phyloP scores from a whole-genome alignment of 2,888 invertebrate species.

The Nemapogon koenigi region DNA sequence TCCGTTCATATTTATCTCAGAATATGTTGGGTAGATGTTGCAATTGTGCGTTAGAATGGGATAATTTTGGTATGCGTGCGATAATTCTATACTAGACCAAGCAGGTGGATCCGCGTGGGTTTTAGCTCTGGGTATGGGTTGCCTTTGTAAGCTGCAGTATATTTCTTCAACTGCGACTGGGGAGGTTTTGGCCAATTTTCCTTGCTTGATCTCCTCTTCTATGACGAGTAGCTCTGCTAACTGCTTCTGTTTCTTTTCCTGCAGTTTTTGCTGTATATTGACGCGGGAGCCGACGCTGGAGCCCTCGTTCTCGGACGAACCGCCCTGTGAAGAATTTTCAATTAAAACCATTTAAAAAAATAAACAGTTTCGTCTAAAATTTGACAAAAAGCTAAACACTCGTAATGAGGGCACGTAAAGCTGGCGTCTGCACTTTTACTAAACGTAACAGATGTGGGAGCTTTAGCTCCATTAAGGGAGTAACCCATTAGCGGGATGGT shows the following conservation, averaged over 20 bases:
- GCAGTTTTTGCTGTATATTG: slow-evolving; percentile 85
- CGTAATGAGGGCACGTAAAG: no score
- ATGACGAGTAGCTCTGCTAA: slow-evolving; percentile 77
- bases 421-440: no score
- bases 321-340: no score
- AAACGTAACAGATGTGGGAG: no score
- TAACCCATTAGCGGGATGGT: no score
- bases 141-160: slow-evolving; percentile 58
- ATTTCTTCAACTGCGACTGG: slow-evolving; percentile 62
- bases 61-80: slow-evolving; percentile 56
- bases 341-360: no score
- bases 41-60: slow-evolving; percentile 42
- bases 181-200: slow-evolving; percentile 70
- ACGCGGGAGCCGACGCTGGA: slow-evolving; percentile 78
- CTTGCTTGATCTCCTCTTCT: slow-evolving; percentile 87
- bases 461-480: no score
- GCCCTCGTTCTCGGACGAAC: slow-evolving; percentile 77
- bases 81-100: slow-evolving; percentile 54
- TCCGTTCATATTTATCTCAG: slow-evolving; percentile 36
- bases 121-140: slow-evolving; percentile 75
- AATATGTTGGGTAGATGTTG: slow-evolving; percentile 47
- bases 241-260: slow-evolving; percentile 89
- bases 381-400: no score
- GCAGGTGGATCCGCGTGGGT: slow-evolving; percentile 67
- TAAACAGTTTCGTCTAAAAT: no score